These are phyloP conservation scores for Oncorhynchus nerka DNA, from an alignment of 2,113 vertebrate genomes.

Conservation along the genomic window DNA sequence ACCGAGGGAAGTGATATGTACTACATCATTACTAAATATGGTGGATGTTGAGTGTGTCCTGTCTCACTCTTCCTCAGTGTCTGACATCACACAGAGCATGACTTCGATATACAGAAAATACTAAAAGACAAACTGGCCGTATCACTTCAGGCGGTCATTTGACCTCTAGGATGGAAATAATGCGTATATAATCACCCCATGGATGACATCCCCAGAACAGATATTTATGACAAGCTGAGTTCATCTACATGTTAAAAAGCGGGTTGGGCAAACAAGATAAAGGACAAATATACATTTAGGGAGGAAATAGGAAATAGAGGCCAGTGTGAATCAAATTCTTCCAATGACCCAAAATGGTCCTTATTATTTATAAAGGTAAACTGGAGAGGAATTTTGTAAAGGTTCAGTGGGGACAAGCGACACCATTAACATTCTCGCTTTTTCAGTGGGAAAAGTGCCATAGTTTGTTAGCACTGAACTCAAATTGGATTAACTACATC, in stretches of 20 bases:
- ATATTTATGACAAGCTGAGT: conserved; percentile 15
- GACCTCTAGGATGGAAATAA: conserved; percentile 24
- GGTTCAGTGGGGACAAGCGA: conserved; percentile 13
- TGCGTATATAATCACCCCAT: conserved; percentile 7
- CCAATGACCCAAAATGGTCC: conserved; percentile 3
- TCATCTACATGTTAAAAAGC: conserved; percentile 4
- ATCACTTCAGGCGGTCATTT: conserved; percentile 19
- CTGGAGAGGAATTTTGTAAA: conserved; percentile 12
- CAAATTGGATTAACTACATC: conserved; percentile 30
- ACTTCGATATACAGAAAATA: conserved; percentile 6
- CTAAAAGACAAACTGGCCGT: conserved; percentile 14
- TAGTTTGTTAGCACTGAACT: conserved; percentile 16
- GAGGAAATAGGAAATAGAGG: background rate
- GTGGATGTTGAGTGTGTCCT: background rate
- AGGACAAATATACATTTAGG: conserved; percentile 6
- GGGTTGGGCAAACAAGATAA: conserved; percentile 8
- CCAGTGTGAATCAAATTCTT: background rate
- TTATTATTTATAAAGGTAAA: conserved; percentile 17
- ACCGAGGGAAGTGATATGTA: too few relatives aligned
- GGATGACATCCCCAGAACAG: conserved; percentile 3
- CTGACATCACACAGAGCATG: background rate
- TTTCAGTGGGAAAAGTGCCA: conserved; percentile 17
- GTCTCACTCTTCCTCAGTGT: background rate
- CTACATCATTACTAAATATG: too few relatives aligned
- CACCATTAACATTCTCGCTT: conserved; percentile 17